Conservation (phyloP, 2,113 vertebrate species). For the Brachypteracias leptosomus region DNA sequence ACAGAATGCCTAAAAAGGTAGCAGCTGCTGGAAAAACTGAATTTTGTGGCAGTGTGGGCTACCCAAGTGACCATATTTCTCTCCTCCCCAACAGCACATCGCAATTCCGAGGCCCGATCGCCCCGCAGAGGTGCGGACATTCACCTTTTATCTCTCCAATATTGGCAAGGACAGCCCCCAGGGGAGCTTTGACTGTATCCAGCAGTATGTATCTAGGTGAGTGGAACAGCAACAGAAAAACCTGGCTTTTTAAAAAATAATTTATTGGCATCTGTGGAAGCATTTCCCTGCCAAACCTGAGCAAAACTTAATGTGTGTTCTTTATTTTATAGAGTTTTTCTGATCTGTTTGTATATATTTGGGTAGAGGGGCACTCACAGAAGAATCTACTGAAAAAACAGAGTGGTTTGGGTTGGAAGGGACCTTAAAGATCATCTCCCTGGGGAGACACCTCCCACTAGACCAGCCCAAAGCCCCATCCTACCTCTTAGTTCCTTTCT, state of each 20-base stretch:
- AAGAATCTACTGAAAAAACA: no score
- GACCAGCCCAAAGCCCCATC: no score
- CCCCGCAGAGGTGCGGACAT: slow-evolving; percentile 80
- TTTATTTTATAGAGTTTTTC: neutral
- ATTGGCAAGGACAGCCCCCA: slow-evolving; percentile 96
- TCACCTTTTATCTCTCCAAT: slow-evolving; percentile 93
- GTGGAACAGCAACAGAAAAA: neutral
- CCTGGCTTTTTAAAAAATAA: neutral
- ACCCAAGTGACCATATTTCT: neutral
- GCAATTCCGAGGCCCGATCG: slow-evolving; percentile 84
- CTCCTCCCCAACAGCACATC: slow-evolving; percentile 83
- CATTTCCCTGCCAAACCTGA: neutral
- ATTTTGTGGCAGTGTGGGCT: neutral
- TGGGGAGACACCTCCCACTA: no score
- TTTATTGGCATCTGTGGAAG: neutral
- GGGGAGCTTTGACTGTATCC: slow-evolving; percentile 96
- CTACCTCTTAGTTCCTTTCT: neutral
- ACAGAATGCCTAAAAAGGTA: neutral
- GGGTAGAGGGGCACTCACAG: neutral
- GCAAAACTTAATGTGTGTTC: neutral
- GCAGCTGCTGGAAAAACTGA: rapidly evolving
- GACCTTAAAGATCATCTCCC: no score
- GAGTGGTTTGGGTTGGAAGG: no score
- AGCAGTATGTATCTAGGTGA: slow-evolving; percentile 95
- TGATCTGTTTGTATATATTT: neutral